Conservation (phyloP, 2,797 vertebrate species). For the Hirundo rustica region DNA sequence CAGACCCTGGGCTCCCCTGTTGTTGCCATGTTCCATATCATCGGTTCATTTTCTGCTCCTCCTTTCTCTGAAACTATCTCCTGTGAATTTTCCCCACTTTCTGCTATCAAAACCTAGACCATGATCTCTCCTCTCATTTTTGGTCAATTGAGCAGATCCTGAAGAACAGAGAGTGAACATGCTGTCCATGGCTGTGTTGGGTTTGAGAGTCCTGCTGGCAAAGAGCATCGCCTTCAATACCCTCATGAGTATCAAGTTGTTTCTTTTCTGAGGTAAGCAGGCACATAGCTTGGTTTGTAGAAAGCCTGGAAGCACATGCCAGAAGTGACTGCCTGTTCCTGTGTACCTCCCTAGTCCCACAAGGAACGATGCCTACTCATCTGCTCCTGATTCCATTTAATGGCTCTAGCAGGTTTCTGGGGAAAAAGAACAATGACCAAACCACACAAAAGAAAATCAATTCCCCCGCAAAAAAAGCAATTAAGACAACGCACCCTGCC, state of each 20-base stretch:
- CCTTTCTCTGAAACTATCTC: too few species aligned
- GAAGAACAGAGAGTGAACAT: conserved; percentile 48
- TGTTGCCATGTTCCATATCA: neutral
- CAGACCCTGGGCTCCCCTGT: neutral
- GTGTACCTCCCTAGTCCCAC: neutral
- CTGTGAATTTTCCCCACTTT: too few species aligned
- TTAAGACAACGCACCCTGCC: too few species aligned
- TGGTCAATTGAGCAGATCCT: neutral
- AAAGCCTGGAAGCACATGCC: neutral
- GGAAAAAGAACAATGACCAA: neutral
- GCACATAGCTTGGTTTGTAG: neutral
- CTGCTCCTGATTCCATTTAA: neutral
- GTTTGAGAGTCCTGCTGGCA: conserved; percentile 64
- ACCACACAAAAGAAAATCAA: too few species aligned
- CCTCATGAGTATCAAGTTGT: neutral
- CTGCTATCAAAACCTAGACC: too few species aligned
- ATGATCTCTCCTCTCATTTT: neutral
- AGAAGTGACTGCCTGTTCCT: neutral
- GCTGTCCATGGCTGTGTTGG: conserved; percentile 64
- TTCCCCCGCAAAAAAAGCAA: neutral
- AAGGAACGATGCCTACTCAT: neutral
- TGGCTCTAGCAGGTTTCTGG: neutral
- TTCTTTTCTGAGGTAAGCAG: neutral
- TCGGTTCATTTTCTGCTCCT: too few species aligned
- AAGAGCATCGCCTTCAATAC: neutral